Evolutionary conservation across 2,113 vertebrate species (phyloP).

Genomic region (Bufo bufo): DNA sequence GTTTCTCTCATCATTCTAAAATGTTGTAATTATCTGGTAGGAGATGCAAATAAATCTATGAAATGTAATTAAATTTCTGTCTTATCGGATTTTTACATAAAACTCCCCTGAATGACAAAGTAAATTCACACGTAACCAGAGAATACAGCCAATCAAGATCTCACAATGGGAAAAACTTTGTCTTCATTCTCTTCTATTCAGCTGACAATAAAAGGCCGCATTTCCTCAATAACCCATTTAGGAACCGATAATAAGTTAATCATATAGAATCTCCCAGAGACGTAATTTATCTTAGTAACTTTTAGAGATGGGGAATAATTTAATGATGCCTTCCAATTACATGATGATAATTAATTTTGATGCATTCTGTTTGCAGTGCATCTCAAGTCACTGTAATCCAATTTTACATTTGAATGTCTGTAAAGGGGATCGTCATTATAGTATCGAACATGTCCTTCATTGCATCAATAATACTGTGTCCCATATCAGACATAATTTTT

Average conservation of each 20-base stretch:
- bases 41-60: slow-evolving; percentile 24
- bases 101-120: slow-evolving; percentile 25
- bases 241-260: slow-evolving; percentile 24
- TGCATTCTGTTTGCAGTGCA: not conserved
- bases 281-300: slow-evolving; percentile 9
- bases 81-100: slow-evolving; percentile 48
- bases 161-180: not conserved
- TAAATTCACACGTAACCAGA: slow-evolving; percentile 13
- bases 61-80: slow-evolving; percentile 48
- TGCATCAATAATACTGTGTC: not conserved
- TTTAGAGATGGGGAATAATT: slow-evolving; percentile 28
- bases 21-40: slow-evolving; percentile 42
- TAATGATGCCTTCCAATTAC: slow-evolving; percentile 24
- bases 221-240: slow-evolving; percentile 23
- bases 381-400: not conserved
- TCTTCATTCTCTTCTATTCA: not conserved
- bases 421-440: too few relatives aligned
- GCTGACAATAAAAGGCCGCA: not conserved
- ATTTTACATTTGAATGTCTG: not conserved
- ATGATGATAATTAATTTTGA: slow-evolving; percentile 26
- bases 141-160: not conserved
- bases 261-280: slow-evolving; percentile 9
- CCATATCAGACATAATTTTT: too few relatives aligned
- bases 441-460: not conserved
- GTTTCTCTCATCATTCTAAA: slow-evolving; percentile 16